phyloP scores from a whole-genome alignment of 2,113 vertebrate genomes.

The Neotoma lepida region DNA sequence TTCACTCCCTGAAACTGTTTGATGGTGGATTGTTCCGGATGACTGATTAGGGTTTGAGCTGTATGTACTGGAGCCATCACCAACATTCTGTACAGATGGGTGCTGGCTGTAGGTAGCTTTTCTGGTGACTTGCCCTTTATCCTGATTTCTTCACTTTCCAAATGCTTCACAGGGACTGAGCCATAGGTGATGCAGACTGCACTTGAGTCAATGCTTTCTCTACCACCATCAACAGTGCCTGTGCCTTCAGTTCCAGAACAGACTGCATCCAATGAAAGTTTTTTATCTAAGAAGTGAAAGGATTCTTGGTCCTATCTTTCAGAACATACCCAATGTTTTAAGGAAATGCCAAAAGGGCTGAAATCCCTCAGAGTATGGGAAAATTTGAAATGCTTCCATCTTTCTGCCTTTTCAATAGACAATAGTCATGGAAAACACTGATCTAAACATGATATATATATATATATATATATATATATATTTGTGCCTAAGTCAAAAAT shows the following conservation, averaged over 20 bases:
- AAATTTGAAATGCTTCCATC: background rate
- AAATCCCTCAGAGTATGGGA: background rate
- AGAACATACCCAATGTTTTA: background rate
- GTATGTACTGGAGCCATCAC: no score
- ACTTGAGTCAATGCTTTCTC: background rate
- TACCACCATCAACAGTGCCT: no score
- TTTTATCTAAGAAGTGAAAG: slow-evolving; percentile 8
- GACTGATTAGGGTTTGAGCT: background rate
- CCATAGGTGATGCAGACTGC: background rate
- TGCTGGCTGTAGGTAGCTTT: background rate
- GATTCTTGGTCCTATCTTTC: background rate
- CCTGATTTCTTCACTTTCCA: background rate
- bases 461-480: background rate
- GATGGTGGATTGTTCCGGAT: background rate
- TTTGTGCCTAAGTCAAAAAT: background rate
- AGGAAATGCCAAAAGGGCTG: background rate
- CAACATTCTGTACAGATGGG: background rate
- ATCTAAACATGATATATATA: background rate
- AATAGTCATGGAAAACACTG: background rate
- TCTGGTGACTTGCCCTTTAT: background rate
- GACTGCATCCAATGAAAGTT: background rate
- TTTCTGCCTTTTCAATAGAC: slow-evolving; percentile 35
- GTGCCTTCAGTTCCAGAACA: background rate
- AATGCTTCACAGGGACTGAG: no score
- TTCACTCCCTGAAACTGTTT: background rate